Percentiles rank a stretch among this genome's conserved stretches.
Evolutionary conservation across 2,888 invertebrate species (phyloP).

Genomic region (Temnothorax rugatulus): DNA sequence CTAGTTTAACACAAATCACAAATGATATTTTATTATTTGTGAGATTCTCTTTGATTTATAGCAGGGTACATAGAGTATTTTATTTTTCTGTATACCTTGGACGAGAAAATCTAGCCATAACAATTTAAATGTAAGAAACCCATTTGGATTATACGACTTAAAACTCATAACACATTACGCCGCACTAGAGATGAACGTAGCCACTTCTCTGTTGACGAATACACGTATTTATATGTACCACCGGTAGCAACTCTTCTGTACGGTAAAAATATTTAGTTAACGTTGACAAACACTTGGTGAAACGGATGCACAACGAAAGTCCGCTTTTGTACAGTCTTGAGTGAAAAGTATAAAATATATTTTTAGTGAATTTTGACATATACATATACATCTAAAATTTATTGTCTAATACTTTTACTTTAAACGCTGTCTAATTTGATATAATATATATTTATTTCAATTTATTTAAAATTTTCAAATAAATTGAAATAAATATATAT

Average conservation of each 20-base stretch:
- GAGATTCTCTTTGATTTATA: not conserved
- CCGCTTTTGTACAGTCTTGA: not conserved
- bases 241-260: slow-evolving; percentile 15
- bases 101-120: not conserved
- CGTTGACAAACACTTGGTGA: slow-evolving; percentile 21
- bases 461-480: not conserved
- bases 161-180: slow-evolving; percentile 32
- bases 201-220: slow-evolving; percentile 10
- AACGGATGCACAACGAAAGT: not conserved
- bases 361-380: not conserved
- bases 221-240: slow-evolving; percentile 18
- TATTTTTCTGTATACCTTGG: not conserved
- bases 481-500: too few species aligned
- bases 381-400: not conserved
- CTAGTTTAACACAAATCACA: not conserved
- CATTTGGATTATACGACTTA: slow-evolving; percentile 21
- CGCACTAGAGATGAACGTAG: slow-evolving; percentile 16
- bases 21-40: not conserved
- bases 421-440: too few species aligned
- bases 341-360: not conserved
- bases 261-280: slow-evolving; percentile 41
- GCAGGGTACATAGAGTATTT: not conserved
- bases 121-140: not conserved
- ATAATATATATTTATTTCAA: too few species aligned
- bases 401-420: too few species aligned